phyloP scores from a whole-genome alignment of 2,797 vertebrate genomes.

The Staurois parvus region DNA sequence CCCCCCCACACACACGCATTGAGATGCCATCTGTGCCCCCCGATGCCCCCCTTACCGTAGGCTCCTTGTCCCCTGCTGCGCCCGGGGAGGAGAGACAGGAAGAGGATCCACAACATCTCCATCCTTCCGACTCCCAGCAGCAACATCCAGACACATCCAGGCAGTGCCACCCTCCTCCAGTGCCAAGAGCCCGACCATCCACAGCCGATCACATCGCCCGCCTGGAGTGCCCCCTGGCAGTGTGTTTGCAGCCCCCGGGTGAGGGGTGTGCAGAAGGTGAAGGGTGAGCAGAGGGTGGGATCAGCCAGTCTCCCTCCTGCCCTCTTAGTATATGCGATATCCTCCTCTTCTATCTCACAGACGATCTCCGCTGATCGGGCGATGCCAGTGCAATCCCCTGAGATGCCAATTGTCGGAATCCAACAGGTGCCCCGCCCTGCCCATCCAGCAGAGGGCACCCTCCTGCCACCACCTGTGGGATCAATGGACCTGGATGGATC shows the following conservation, averaged over 20 bases:
- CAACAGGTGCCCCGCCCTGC: neutral
- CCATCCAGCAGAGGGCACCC: neutral
- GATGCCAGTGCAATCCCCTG: too few species aligned
- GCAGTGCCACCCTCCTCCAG: neutral
- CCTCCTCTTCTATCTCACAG: neutral
- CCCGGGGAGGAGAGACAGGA: conserved; percentile 74
- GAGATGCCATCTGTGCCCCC: too few species aligned
- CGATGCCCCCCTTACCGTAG: conserved; percentile 75
- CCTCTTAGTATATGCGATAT: conserved; percentile 6
- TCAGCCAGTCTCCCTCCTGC: neutral
- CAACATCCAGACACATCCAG: neutral
- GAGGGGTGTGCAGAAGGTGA: too few species aligned
- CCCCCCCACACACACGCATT: too few species aligned
- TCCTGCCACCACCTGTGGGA: neutral
- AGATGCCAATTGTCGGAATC: too few species aligned
- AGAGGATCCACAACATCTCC: conserved; percentile 78
- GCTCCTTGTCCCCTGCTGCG: conserved; percentile 78
- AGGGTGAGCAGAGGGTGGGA: neutral
- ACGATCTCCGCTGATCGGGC: too few species aligned
- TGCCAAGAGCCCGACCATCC: neutral
- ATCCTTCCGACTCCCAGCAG: conserved; percentile 78
- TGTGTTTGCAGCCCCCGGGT: too few species aligned
- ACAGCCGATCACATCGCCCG: neutral
- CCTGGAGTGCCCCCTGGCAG: neutral
- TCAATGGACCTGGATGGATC: neutral